Percentiles rank a stretch among this genome's conserved stretches.
phyloP scores from a whole-genome alignment of 2,888 invertebrate genomes.

The Steromphala cineraria region DNA sequence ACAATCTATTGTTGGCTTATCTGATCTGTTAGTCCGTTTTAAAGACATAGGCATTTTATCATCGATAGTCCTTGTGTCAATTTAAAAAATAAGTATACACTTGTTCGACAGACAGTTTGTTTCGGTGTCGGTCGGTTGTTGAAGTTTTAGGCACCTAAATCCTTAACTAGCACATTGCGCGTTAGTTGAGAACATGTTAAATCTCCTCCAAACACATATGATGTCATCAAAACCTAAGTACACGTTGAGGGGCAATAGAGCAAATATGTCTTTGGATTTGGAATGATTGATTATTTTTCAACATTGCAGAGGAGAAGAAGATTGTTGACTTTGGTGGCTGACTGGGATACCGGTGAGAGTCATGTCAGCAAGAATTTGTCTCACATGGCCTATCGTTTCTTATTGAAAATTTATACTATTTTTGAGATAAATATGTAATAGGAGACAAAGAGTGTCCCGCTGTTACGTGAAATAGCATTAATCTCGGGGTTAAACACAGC shows the following conservation, averaged over 20 bases:
- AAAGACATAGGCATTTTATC: background rate
- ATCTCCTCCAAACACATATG: constrained; percentile 3
- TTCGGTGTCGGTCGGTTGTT: background rate
- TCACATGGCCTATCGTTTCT: background rate
- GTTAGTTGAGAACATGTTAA: background rate
- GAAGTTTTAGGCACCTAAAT: background rate
- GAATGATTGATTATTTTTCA: background rate
- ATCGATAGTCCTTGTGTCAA: background rate
- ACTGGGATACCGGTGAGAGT: background rate
- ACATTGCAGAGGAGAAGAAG: background rate
- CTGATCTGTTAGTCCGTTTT: too few relatives aligned
- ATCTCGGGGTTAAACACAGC: background rate
- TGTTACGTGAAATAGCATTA: background rate
- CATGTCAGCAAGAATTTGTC: background rate
- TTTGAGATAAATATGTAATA: background rate
- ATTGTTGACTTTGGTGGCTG: background rate
- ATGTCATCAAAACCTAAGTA: background rate
- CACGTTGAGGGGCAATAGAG: background rate
- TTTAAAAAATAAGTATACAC: background rate
- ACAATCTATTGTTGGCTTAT: too few relatives aligned
- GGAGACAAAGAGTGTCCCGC: background rate
- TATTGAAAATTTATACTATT: background rate
- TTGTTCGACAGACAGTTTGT: background rate
- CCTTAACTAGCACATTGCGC: background rate
- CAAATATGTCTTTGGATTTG: background rate